These are phyloP conservation scores for Megaceryle alcyon DNA, from an alignment of 2,797 vertebrate genomes.

Conservation along the genomic window DNA sequence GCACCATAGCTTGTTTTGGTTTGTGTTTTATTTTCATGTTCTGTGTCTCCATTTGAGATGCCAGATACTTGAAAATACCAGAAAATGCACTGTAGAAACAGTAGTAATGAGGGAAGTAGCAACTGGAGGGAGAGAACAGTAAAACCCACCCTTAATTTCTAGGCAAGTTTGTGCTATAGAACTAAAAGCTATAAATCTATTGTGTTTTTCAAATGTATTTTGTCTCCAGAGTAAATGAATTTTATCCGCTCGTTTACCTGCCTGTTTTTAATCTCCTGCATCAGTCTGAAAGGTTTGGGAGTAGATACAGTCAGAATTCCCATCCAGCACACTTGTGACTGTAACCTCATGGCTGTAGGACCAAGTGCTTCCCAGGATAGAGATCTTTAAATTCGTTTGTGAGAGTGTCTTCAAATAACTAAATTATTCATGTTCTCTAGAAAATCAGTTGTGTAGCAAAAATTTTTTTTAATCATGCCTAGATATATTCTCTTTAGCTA, in stretches of 20 bases:
- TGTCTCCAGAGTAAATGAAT: not conserved
- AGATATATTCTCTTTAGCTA: slow-evolving; percentile 9
- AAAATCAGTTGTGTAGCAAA: not conserved
- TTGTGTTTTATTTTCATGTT: not conserved
- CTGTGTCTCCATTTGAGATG: not conserved
- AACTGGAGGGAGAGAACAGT: not conserved
- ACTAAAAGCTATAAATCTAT: not conserved
- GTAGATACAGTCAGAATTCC: not conserved
- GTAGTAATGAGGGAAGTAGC: not conserved
- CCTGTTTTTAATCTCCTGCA: not conserved
- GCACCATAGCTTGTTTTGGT: not conserved
- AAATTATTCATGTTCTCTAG: not conserved
- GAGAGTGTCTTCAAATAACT: not conserved
- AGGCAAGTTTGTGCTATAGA: not conserved
- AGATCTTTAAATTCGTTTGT: not conserved
- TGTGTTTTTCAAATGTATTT: not conserved
- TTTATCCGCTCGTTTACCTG: not conserved
- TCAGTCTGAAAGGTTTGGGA: not conserved
- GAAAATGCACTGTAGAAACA: not conserved
- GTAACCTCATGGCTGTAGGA: not conserved
- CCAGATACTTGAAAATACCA: not conserved
- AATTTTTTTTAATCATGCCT: not conserved
- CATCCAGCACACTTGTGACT: not conserved
- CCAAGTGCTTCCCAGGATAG: not conserved
- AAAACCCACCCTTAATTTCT: not conserved